Evolutionary conservation across 2,888 invertebrate species (phyloP).

Genomic region (Nomada hirtipes): DNA sequence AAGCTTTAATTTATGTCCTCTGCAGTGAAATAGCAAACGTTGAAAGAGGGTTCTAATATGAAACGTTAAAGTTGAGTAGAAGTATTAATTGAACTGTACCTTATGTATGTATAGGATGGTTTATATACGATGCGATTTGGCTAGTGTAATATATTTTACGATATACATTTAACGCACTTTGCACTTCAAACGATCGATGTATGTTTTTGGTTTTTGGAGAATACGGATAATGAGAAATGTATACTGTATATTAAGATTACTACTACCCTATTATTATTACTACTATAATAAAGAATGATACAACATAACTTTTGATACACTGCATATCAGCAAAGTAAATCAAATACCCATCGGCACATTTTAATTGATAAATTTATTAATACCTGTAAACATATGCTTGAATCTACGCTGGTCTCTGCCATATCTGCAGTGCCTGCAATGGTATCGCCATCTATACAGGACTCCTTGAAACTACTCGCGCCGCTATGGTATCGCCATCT

Average conservation of each 20-base stretch:
- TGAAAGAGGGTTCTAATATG: constrained; percentile 53
- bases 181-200: constrained; percentile 72
- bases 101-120: constrained; percentile 81
- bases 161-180: constrained; percentile 69
- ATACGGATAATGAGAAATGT: constrained; percentile 76
- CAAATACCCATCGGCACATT: too few species aligned
- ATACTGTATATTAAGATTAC: constrained; percentile 78
- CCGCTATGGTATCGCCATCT: too few species aligned
- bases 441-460: too few species aligned
- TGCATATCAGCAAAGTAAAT: too few species aligned
- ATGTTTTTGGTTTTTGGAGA: constrained; percentile 77
- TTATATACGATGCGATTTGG: constrained; percentile 75
- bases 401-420: too few species aligned
- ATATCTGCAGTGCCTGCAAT: too few species aligned
- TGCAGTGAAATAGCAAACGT: constrained; percentile 18
- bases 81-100: constrained; percentile 82
- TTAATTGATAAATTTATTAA: too few species aligned
- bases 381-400: too few species aligned
- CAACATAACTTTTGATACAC: constrained; percentile 17
- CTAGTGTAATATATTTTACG: constrained; percentile 79
- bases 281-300: constrained; percentile 74
- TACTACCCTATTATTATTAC: constrained; percentile 72
- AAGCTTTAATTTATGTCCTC: neutral
- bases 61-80: constrained; percentile 80
- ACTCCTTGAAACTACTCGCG: too few species aligned